phyloP scores from a whole-genome alignment of 2,888 invertebrate species.

The Chesias legatella region DNA sequence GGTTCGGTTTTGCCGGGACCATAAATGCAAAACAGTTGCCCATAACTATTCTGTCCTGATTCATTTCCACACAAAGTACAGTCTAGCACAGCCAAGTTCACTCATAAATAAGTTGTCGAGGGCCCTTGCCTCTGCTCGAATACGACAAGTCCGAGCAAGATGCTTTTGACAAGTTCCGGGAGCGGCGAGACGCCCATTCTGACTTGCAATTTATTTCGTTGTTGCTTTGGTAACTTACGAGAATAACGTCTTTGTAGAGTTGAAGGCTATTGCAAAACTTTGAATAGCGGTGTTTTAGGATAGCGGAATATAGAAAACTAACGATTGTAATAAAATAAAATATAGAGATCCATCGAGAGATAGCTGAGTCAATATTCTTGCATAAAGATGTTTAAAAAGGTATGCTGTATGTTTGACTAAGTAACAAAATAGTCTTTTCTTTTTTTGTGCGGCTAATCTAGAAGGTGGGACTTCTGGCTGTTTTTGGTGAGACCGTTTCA shows the following conservation, averaged over 20 bases:
- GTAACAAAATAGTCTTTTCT: too few species aligned
- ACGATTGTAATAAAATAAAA: background rate
- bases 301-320: slow-evolving; percentile 3
- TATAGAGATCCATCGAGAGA: background rate
- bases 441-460: too few species aligned
- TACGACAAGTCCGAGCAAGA: slow-evolving; percentile 40
- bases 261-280: background rate
- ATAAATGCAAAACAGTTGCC: slow-evolving; percentile 17
- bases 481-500: too few species aligned
- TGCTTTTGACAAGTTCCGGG: slow-evolving; percentile 37
- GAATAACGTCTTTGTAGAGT: slow-evolving; percentile 20
- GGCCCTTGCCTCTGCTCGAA: slow-evolving; percentile 45
- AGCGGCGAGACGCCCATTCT: slow-evolving; percentile 26
- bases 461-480: too few species aligned
- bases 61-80: slow-evolving; percentile 19
- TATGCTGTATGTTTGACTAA: too few species aligned
- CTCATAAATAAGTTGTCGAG: slow-evolving; percentile 64
- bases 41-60: slow-evolving; percentile 20
- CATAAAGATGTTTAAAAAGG: too few species aligned
- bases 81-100: slow-evolving; percentile 41
- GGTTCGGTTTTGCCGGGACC: background rate
- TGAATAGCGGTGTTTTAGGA: slow-evolving; percentile 2
- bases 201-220: slow-evolving; percentile 30
- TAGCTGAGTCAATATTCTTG: background rate
- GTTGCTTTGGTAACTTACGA: slow-evolving; percentile 26